These are phyloP conservation scores for Andrena haemorrhoa DNA, from an alignment of 2,888 invertebrate species.

Conservation along the genomic window DNA sequence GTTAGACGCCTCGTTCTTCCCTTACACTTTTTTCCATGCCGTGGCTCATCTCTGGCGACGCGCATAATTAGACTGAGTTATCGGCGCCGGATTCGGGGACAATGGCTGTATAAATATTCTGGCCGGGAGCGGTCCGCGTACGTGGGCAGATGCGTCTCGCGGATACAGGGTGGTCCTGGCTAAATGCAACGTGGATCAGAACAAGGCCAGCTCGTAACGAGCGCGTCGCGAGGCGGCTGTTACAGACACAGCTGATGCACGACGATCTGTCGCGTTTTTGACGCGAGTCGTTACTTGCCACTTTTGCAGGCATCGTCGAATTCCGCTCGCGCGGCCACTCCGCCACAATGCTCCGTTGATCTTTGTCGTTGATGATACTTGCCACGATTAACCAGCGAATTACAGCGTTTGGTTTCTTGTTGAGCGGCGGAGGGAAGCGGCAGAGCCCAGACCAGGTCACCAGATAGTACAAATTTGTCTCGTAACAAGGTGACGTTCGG, in stretches of 20 bases:
- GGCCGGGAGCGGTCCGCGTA: constrained; percentile 74
- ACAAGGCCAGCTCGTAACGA: constrained; percentile 78
- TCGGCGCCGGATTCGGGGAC: constrained; percentile 78
- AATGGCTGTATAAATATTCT: constrained; percentile 81
- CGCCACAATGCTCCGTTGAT: constrained; percentile 12
- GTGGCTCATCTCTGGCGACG: constrained; percentile 49
- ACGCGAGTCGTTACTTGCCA: constrained; percentile 78
- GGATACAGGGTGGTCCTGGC: constrained; percentile 73
- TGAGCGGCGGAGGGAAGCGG: background rate
- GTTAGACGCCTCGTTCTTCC: background rate
- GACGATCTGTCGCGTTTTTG: constrained; percentile 74
- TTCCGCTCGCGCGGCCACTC: constrained; percentile 52
- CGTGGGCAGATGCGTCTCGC: constrained; percentile 76
- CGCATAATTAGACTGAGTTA: constrained; percentile 81
- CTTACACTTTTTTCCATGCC: constrained; percentile 11
- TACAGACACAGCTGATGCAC: constrained; percentile 75
- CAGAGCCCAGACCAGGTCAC: background rate
- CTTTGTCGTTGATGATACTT: constrained; percentile 11
- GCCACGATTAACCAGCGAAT: background rate
- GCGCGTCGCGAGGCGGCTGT: constrained; percentile 76
- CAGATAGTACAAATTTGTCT: too few relatives aligned
- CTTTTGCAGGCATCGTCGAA: constrained; percentile 72
- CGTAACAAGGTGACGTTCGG: too few relatives aligned
- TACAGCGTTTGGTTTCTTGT: background rate
- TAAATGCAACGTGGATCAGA: constrained; percentile 75